Base-by-base conservation (phyloP, 92 coral and sea anemone genomes). In the Metridium senile region DNA sequence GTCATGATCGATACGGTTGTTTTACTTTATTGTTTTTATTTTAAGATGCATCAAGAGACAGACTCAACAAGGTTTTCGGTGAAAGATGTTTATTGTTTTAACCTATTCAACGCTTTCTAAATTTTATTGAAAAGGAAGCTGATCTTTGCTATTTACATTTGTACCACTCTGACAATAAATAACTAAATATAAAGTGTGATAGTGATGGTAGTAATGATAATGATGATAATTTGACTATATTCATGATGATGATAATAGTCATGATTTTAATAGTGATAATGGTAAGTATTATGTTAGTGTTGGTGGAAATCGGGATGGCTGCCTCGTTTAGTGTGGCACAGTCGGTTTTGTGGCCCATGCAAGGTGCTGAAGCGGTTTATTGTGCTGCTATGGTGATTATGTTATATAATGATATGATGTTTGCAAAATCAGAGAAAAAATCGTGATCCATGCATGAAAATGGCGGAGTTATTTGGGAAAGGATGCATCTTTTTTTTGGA, bases 1-100 rank as follows among this genome's bases (percentile, higher is more conserved):
- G 69, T 63, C 22, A 29, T 31, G 9, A 39, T 28, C 43, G 69
- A 28, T 20, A 63, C 69, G 69, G 69, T 31, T 63, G 69, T 31
- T 29, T 1, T 63, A 18, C 13, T 63, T 63, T 3, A 59, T 59
- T 59, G 17, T 59, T 59, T 59, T 59, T 11, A 26, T 1, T 59
- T 8, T 1, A 10, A 18, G 27, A 22, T 59, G 11, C 2, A 19
- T 45, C 17, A 17, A 45, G 9, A 45, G 51, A 45, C 51, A 45
- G n/a, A n/a, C n/a, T n/a, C n/a, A n/a, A n/a, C 49, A 39, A 39
- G 49, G 13, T 39, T 39, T 39, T 6, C 8, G 49, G 49, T 39
- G 49, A 39, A 39, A 39, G 6, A 39, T 4, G 49, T 39, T 39
- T 39, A 39, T 39, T 39, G 49, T 4, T 39, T 39, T 39, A 6